phyloP scores from a whole-genome alignment of 2,888 invertebrate species.

The Hesperia comma region DNA sequence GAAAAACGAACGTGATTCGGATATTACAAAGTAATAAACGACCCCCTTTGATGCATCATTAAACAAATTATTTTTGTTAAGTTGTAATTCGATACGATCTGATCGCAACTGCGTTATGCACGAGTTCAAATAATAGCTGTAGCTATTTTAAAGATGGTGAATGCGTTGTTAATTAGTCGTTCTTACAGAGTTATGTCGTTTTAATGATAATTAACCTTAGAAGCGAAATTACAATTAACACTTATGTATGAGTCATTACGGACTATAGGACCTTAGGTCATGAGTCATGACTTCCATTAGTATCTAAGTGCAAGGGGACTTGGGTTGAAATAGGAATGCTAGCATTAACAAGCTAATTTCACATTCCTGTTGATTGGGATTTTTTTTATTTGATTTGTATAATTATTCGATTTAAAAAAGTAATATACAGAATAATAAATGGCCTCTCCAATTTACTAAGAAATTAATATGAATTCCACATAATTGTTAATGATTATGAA shows the following conservation, averaged over 20 bases:
- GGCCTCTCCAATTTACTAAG: too few species aligned
- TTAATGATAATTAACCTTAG: neutral
- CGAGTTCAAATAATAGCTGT: slow-evolving; percentile 46
- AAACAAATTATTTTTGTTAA: slow-evolving; percentile 72
- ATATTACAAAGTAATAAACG: slow-evolving; percentile 71
- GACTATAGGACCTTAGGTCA: neutral
- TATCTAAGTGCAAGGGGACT: too few species aligned
- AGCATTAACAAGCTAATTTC: too few species aligned
- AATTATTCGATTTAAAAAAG: too few species aligned
- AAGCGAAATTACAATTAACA: neutral
- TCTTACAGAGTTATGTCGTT: neutral
- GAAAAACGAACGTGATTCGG: slow-evolving; percentile 77
- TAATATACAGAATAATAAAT: too few species aligned
- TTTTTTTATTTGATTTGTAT: too few species aligned
- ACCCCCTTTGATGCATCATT: slow-evolving; percentile 73
- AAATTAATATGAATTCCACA: too few species aligned
- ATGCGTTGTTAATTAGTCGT: neutral
- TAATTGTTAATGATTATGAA: too few species aligned
- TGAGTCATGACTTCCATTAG: neutral
- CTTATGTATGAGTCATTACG: neutral
- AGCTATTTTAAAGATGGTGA: slow-evolving; percentile 15
- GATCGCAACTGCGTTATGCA: slow-evolving; percentile 58
- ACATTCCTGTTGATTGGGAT: too few species aligned
- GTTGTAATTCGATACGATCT: slow-evolving; percentile 71
- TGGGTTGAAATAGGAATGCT: too few species aligned